Base-by-base conservation (phyloP, 2,113 vertebrate genomes). In the Bufo gargarizans region DNA sequence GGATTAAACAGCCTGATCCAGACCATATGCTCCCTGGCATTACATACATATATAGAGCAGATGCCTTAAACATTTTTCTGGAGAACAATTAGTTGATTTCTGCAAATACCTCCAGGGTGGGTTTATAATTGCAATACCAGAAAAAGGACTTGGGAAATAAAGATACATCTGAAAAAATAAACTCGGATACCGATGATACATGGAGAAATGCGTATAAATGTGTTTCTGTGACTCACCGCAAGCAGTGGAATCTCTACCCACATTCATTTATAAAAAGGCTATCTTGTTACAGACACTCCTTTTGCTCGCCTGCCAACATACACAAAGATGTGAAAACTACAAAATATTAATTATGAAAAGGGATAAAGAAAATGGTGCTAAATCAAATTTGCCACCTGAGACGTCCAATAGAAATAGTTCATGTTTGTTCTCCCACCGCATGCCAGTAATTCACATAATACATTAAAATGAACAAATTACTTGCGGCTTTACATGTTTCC, bases 261-360 rank as follows among this genome's bases (percentile, higher is more conserved):
- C 87, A 84, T 84, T 55, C 80, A 88, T 88, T 88, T 88, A 88
- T 88, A 88, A 84, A 82, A 88, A 61, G 80, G 49, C 87, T 88
- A 88, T 84, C 87, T 88, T 77, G 81, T 88, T 84, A 84, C 87
- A 84, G 87, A 88, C 87, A 88, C 87, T 88, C 87, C 87, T 88
- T 88, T 67, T 84, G 81, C 79, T 77, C 81, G 11, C 17, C 49
- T 84, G 87, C 87, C 87, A 88, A 88, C 56, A 77, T 77, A 84
- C 47, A 88, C 87, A 88, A 88, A 88, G 87, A 88, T 88, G 71
- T 88, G 71, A 88, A 84, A 88, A 88, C 87, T 77, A 88, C 81
- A 88, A 83, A 88, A 84, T 83, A 88, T 88, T 88, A 88, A 88
- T 88, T 88, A 88, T 77, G 81, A 88, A 61, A 49, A 45, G 67